Conservation (phyloP, 2,113 vertebrate genomes). For the Coregonus clupeaformis region DNA sequence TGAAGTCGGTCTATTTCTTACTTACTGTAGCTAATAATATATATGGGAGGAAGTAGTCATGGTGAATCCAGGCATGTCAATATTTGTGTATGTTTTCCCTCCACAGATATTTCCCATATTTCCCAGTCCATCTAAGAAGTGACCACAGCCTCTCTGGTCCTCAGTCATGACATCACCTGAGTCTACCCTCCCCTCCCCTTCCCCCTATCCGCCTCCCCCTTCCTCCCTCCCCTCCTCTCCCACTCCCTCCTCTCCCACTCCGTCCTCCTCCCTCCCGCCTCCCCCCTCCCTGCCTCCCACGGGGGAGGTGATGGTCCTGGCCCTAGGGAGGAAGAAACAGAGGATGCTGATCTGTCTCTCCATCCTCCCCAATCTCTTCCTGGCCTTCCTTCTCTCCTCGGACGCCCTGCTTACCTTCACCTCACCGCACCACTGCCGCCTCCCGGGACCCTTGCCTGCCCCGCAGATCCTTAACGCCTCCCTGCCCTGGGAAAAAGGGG, state of each 20-base stretch:
- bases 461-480: constrained; percentile 74
- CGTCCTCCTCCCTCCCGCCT: constrained; percentile 52
- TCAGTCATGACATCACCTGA: constrained; percentile 67
- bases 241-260: constrained; percentile 54
- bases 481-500: constrained; percentile 68
- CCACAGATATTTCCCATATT: constrained; percentile 27
- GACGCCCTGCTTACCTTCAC: constrained; percentile 82
- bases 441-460: constrained; percentile 55
- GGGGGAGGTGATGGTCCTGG: constrained; percentile 79
- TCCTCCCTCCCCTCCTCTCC: constrained; percentile 70
- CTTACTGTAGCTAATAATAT: neutral
- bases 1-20: too few species aligned
- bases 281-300: constrained; percentile 69
- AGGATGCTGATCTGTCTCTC: constrained; percentile 81
- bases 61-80: neutral
- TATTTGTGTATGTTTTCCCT: constrained; percentile 11
- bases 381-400: constrained; percentile 83
- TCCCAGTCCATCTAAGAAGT: constrained; percentile 3
- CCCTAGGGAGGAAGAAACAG: constrained; percentile 81
- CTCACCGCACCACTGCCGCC: constrained; percentile 78
- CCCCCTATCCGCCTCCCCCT: constrained; percentile 75
- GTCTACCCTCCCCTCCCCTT: constrained; percentile 70
- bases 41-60: neutral
- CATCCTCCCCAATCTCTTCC: constrained; percentile 83
- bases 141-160: constrained; percentile 4